Conservation (phyloP, 2,888 invertebrate species). For the Dendrolimus houi region DNA sequence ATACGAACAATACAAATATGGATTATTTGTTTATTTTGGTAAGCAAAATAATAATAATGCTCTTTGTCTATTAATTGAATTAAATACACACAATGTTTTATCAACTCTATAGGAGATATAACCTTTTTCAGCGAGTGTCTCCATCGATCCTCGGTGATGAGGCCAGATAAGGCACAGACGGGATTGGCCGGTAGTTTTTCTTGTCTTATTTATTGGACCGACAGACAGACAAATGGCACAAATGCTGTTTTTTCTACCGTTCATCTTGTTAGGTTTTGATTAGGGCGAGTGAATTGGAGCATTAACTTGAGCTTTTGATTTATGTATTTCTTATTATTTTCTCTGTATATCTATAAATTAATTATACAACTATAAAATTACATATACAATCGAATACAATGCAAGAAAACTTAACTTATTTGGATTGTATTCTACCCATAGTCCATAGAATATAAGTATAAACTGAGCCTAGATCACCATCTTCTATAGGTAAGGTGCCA, state of each 20-base stretch:
- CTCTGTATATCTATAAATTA: too few relatives aligned
- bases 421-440: too few relatives aligned
- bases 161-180: conserved; percentile 67
- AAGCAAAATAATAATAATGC: too few relatives aligned
- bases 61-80: too few relatives aligned
- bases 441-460: too few relatives aligned
- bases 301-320: neutral
- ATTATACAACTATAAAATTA: too few relatives aligned
- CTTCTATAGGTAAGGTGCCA: too few relatives aligned
- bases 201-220: conserved; percentile 66
- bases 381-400: too few relatives aligned
- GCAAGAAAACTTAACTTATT: too few relatives aligned
- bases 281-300: conserved; percentile 34
- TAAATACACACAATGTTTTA: conserved; percentile 11
- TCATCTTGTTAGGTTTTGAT: conserved; percentile 45
- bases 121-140: conserved; percentile 37
- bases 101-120: conserved; percentile 30
- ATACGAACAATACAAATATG: too few relatives aligned
- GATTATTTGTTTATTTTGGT: too few relatives aligned
- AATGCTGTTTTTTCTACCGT: conserved; percentile 47
- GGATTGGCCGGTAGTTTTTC: conserved; percentile 55
- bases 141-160: conserved; percentile 56
- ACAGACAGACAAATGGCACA: conserved; percentile 67
- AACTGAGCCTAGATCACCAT: too few relatives aligned
- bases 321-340: neutral